Base-by-base conservation (phyloP, 2,888 invertebrate genomes). In the Spisula subtruncata region DNA sequence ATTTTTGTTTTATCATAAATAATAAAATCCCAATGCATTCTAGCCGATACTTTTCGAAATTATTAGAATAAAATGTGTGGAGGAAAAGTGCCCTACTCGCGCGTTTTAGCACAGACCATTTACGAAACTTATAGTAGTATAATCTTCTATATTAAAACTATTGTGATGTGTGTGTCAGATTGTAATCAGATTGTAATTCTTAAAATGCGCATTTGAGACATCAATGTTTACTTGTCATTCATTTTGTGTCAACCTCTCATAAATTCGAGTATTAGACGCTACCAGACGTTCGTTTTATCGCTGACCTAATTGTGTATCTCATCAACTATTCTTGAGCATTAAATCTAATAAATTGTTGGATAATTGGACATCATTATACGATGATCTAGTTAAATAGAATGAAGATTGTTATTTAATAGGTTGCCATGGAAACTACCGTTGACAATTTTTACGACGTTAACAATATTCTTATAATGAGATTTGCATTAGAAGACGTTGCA, bases 371-470 rank as follows among this genome's bases (percentile, higher is more conserved):
- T 75, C 75, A 35, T 75, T 75, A 35, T 75, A 66, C 75, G 35
- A 75, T 75, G 75, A 75, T 35, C 29, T 75, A 16, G 29, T 75
- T 66, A 66, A 66, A 66, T 66, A 66, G 32, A 75, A 35, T 75
- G 35, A 35, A 75, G 75, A 75, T 75, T 14, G 32, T 75, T 75
- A 75, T 75, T 35, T 75, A 75, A 35, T 6, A 16, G 75, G 75
- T 75, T 75, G 35, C 35, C 35, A 75, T 75, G 35, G 75, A 10
- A 32, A 35, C 75, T 12, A 35, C 35, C 75, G 12, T 32, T 75
- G 75, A 75, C 60, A 25, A 66, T 25, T 66, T 66, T 25, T 66
- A 1, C 60, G 10, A 66, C 8, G 60, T 66, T n/a, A 66, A 66
- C 25, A 66, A 66, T 12, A 66, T 66, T n/a, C 25, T 25, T 25